phyloP scores from a whole-genome alignment of 2,797 vertebrate genomes.

The Micropoecilia bifurca region DNA sequence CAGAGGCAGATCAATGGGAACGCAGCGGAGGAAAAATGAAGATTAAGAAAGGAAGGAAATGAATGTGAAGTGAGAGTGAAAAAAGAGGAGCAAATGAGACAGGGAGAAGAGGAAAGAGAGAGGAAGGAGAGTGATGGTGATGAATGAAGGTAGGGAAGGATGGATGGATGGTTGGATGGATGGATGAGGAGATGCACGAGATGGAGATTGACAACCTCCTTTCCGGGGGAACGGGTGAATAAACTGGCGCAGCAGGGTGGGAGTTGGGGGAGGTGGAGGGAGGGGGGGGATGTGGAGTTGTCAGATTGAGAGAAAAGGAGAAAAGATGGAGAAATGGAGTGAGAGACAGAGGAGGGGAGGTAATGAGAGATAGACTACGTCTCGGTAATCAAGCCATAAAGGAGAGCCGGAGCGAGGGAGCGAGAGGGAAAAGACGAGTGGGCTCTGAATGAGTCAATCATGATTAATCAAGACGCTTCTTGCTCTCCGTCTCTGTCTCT shows the following conservation, averaged over 20 bases:
- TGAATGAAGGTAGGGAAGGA: slow-evolving; percentile 49
- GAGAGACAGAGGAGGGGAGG: slow-evolving; percentile 49
- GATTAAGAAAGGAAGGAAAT: slow-evolving; percentile 36
- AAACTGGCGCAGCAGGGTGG: slow-evolving; percentile 62
- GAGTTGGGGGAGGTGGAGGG: not conserved
- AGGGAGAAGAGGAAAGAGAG: slow-evolving; percentile 22
- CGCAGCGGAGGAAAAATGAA: slow-evolving; percentile 28
- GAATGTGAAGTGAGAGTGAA: slow-evolving; percentile 27
- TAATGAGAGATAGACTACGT: slow-evolving; percentile 65
- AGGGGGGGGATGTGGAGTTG: slow-evolving; percentile 3
- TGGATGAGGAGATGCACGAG: slow-evolving; percentile 52
- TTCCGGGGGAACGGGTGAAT: slow-evolving; percentile 76
- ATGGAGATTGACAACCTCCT: slow-evolving; percentile 78
- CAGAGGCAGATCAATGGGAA: slow-evolving; percentile 37
- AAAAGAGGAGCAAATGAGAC: slow-evolving; percentile 39
- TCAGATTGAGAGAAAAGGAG: slow-evolving; percentile 34
- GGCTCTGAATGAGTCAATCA: slow-evolving; percentile 83
- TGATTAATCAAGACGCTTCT: slow-evolving; percentile 82
- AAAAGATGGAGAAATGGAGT: slow-evolving; percentile 39
- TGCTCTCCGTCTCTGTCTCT: slow-evolving; percentile 44
- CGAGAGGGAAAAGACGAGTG: slow-evolving; percentile 62
- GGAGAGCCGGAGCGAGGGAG: slow-evolving; percentile 57
- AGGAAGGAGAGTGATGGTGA: slow-evolving; percentile 44
- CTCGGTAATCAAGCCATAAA: slow-evolving; percentile 78
- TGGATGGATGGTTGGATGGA: slow-evolving; percentile 50